A percentile compares a stretch with the other conserved stretches of the same genome.
These are phyloP conservation scores for Calidris pugnax DNA, from an alignment of 2,113 vertebrate species.

Conservation along the genomic window DNA sequence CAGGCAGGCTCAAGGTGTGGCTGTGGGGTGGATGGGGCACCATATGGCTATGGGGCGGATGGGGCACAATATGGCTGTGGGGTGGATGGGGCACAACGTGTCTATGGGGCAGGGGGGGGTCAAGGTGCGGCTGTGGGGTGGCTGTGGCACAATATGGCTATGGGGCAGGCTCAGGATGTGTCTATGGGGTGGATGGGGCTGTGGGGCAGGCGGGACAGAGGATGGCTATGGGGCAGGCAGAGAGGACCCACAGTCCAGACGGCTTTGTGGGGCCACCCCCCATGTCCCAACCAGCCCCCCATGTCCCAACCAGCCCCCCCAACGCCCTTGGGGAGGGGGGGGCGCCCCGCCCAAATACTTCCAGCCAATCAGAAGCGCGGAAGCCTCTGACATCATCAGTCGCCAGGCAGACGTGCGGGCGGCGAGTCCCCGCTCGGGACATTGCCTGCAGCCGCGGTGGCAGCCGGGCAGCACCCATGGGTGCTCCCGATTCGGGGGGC, in stretches of 20 bases:
- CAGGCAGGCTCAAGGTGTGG: fast-evolving
- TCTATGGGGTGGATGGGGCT: background rate
- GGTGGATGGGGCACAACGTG: fast-evolving
- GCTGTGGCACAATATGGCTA: background rate
- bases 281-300: background rate
- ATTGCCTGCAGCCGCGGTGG: fast-evolving
- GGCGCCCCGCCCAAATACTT: too few relatives aligned
- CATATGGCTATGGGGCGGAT: background rate
- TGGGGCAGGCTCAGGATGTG: background rate
- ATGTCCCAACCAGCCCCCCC: background rate
- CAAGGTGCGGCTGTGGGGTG: background rate
- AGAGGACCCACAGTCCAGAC: background rate
- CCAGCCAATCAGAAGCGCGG: background rate
- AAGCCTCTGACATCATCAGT: background rate
- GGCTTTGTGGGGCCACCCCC: background rate
- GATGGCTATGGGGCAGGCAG: background rate
- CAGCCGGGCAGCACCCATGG: background rate
- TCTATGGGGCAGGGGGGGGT: background rate
- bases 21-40: background rate
- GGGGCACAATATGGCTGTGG: background rate
- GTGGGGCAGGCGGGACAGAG: background rate
- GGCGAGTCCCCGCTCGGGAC: background rate
- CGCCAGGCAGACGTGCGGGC: constrained; percentile 40
- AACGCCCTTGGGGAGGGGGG: fast-evolving
- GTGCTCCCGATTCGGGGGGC: fast-evolving